Conservation (phyloP, 2,888 invertebrate genomes). For the Trissolcus brochymenae region DNA sequence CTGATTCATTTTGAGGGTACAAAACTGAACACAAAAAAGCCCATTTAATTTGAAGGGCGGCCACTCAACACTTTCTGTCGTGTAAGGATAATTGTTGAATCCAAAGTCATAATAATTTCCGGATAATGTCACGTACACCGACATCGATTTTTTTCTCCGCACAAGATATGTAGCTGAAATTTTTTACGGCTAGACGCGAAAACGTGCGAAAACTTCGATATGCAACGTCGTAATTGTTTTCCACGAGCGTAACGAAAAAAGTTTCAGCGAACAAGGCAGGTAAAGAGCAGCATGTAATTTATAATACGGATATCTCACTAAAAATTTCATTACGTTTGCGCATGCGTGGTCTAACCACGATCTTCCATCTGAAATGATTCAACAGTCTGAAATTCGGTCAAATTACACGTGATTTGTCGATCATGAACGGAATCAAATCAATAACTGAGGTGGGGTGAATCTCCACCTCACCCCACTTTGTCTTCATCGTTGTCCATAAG, state of each 20-base stretch:
- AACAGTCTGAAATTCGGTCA: not conserved
- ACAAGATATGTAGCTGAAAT: constrained; percentile 15
- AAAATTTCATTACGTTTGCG: constrained; percentile 29
- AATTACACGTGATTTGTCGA: not conserved
- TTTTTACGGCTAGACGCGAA: constrained; percentile 30
- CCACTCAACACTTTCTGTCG: constrained; percentile 35
- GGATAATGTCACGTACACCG: constrained; percentile 35
- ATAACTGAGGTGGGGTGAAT: no score
- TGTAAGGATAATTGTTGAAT: constrained; percentile 39
- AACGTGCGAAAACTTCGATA: constrained; percentile 45
- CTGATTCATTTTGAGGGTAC: constrained; percentile 12
- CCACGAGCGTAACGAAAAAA: constrained; percentile 18
- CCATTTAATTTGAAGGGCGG: constrained; percentile 23
- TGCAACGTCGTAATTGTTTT: constrained; percentile 38
- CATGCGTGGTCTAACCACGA: constrained; percentile 13
- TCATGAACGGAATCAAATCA: no score
- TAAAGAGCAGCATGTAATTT: constrained; percentile 42
- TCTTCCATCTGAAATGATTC: no score
- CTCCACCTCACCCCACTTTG: no score
- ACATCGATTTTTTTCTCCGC: constrained; percentile 33
- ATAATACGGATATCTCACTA: constrained; percentile 28
- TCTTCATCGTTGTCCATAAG: no score
- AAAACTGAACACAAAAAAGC: not conserved
- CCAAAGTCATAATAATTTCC: constrained; percentile 38
- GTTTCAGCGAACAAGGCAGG: constrained; percentile 19